Evolutionary conservation across 2,888 invertebrate genomes (phyloP), one percentile per base, ranked within the genome.

Genomic region (Seira sanloemensis): DNA sequence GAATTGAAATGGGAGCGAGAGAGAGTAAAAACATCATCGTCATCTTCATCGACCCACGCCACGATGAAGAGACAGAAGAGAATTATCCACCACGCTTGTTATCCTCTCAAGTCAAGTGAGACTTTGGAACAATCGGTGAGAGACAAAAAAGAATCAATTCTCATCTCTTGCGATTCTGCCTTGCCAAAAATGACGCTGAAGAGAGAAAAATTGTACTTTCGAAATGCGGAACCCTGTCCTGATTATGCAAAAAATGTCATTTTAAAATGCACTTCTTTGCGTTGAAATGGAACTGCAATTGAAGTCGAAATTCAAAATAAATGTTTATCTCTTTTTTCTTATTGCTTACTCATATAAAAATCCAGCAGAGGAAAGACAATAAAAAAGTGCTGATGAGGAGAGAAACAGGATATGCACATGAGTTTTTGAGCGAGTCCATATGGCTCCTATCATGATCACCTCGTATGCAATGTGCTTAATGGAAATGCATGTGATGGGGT

Each of bases 381-480:
- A 37, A 37, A 37, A 37, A 37, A 37, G 37, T 37, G 37, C 37
- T 37, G 37, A 37, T 4, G 12, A 37, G 37, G n/a, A n/a, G n/a
- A n/a, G 37, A 37, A 37, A 37, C 37, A 37, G 37, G 37, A 19
- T 25, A 67, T 67, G 67, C 26, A 69, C 37, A 69, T 27, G 18
- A 26, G 16, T 16, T 37, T 50, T 16, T 54, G 69, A 26, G 25
- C 23, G 54, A 50, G 27, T 58, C 73, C 79, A 73, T 79, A 79
- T 73, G 79, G 79, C 73, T 73, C 66, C 37, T 68, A 78, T 78
- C 77, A 77, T 19, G 19, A 27, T 54, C 71, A 50, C 46, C 26
- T 16, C n/a, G 19, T 26, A 21, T 76, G 24, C 23, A 77, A 50
- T 37, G 18, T n/a, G n/a, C n/a, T 37, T 37, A 7, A 37, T 37